phyloP scores from a whole-genome alignment of 1,140 invertebrate genomes.

The Ceratina australensis region DNA sequence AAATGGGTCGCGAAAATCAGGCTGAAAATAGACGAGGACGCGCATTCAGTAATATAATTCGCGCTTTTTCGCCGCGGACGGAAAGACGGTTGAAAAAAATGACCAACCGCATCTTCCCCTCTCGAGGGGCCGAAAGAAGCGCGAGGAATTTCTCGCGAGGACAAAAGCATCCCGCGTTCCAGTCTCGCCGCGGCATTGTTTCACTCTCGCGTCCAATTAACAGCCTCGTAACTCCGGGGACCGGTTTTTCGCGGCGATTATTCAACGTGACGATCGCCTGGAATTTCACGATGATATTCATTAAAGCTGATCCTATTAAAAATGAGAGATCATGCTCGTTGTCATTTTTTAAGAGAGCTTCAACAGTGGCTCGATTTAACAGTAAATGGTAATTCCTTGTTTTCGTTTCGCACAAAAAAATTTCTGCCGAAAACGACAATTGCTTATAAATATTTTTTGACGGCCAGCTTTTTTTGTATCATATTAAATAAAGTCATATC shows the following conservation, averaged over 20 bases:
- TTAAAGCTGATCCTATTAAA: neutral
- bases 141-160: constrained; percentile 22
- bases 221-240: constrained; percentile 1
- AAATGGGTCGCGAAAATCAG: constrained; percentile 26
- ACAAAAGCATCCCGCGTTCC: constrained; percentile 26
- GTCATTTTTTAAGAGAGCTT: neutral
- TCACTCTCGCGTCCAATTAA: constrained; percentile 36
- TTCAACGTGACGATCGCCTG: neutral
- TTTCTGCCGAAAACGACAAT: too few species aligned
- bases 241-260: neutral
- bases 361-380: too few species aligned
- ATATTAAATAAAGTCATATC: too few species aligned
- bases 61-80: constrained; percentile 8
- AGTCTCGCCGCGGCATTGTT: constrained; percentile 9
- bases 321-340: constrained; percentile 19
- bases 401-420: too few species aligned
- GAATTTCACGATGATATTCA: neutral
- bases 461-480: too few species aligned
- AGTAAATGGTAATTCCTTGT: too few species aligned
- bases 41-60: constrained; percentile 20
- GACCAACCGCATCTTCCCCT: constrained; percentile 9
- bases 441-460: constrained; percentile 26
- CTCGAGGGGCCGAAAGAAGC: constrained; percentile 7
- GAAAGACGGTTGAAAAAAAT: constrained; percentile 1
- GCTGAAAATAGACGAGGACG: neutral